Conservation (phyloP, 1,140 invertebrate species). For the Cephus cinctus region DNA sequence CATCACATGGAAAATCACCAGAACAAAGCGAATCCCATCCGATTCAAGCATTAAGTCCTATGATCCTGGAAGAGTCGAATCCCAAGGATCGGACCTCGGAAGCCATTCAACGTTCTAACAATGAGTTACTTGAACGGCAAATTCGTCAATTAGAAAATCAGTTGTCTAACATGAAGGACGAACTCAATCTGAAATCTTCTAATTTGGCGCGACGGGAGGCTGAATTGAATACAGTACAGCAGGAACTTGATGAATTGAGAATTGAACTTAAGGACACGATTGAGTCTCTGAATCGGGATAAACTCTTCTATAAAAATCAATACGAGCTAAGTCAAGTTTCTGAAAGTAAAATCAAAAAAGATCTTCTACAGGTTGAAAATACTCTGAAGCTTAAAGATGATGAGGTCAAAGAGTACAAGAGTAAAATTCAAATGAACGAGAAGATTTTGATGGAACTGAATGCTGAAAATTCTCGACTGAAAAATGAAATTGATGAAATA, state of each 20-base stretch:
- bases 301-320: conserved; percentile 61
- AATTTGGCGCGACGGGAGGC: conserved; percentile 57
- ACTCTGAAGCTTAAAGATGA: conserved; percentile 58
- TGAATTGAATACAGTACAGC: conserved; percentile 59
- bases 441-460: conserved; percentile 62
- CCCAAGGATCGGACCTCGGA: too few species aligned
- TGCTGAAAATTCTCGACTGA: conserved; percentile 58
- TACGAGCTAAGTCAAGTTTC: conserved; percentile 56
- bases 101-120: too few species aligned
- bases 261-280: conserved; percentile 57
- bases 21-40: background rate
- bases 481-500: conserved; percentile 50
- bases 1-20: background rate
- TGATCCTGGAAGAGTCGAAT: background rate
- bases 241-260: conserved; percentile 59
- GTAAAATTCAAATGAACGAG: conserved; percentile 61
- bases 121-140: too few species aligned
- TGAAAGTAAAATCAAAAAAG: conserved; percentile 59
- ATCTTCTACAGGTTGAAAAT: conserved; percentile 59
- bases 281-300: conserved; percentile 58
- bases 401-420: conserved; percentile 59
- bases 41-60: too few species aligned
- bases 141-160: conserved; percentile 57
- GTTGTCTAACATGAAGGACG: conserved; percentile 54
- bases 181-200: conserved; percentile 56